phyloP scores from a whole-genome alignment of 2,888 invertebrate genomes.

The Xylophagus ater region DNA sequence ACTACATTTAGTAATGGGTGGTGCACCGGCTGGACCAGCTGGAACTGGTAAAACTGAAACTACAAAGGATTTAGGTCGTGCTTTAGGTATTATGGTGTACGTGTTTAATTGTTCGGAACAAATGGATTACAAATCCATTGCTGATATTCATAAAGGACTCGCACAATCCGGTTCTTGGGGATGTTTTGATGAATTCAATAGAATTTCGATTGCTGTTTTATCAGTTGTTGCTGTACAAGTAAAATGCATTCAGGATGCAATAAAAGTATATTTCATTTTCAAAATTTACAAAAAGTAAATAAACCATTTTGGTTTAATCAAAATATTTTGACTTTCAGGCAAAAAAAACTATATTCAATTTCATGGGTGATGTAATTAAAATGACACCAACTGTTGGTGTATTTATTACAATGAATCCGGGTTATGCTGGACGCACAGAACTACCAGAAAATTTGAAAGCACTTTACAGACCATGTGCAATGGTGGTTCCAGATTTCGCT shows the following conservation, averaged over 20 bases:
- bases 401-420: constrained; percentile 96
- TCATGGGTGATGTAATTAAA: constrained; percentile 70
- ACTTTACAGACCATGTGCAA: constrained; percentile 79
- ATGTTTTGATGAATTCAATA: constrained; percentile 93
- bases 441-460: constrained; percentile 72
- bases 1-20: constrained; percentile 87
- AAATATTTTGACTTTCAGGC: constrained; percentile 26
- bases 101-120: constrained; percentile 97
- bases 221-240: constrained; percentile 95
- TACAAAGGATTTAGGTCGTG: constrained; percentile 88
- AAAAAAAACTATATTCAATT: constrained; percentile 67
- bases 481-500: constrained; percentile 93
- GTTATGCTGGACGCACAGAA: constrained; percentile 86
- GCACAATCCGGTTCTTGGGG: constrained; percentile 74
- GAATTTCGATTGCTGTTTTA: constrained; percentile 87
- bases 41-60: constrained; percentile 83
- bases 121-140: constrained; percentile 93
- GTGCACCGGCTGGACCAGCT: constrained; percentile 76
- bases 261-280: constrained; percentile 44
- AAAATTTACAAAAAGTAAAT: not conserved
- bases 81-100: constrained; percentile 91
- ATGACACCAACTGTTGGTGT: constrained; percentile 72
- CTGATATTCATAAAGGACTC: constrained; percentile 84
- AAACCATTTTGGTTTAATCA: not conserved
- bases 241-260: constrained; percentile 73